Base-by-base conservation (phyloP, 2,113 vertebrate genomes). In the Carollia perspicillata region DNA sequence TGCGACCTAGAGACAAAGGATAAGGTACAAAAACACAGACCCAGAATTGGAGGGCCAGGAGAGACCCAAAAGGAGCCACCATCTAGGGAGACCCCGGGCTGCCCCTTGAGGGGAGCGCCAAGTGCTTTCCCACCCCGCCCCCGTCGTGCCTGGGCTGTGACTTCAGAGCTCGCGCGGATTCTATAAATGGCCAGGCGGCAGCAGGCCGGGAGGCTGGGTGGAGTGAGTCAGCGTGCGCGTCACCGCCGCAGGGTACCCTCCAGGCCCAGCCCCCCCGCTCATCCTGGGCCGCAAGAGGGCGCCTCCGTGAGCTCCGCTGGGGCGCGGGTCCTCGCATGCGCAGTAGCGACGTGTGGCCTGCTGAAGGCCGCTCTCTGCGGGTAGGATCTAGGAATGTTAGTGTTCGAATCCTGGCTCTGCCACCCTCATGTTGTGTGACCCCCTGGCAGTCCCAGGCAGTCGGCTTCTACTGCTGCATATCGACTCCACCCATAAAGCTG, bases 161-260 rank as follows among this genome's bases (percentile, higher is more conserved):
- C 96, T 92, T 93, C 94, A 97, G 96, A 86, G 95, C 53, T 87
- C 10, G 49, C 55, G 91, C 85, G n/a, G 94, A 95, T 87, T 47
- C 97, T 97, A 97, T 97, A 97, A 97, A 97, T 97, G 97, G 97
- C 96, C 97, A 97, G 66, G 89, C 75, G 22, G 92, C 94, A 4
- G 87, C 74, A 1, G 74, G 13, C 40, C 26, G 26, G 20, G 79
- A 53, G 86, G 65, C 53, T 18, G 35, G 60, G 55, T 58, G 22
- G 2, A 17, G 35, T 89, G 89, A 87, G 20, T 97, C 90, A 97
- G 63, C 84, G 68, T 58, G 55, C 58, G 80, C 88, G 94, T 85
- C 65, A 90, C n/a, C 26, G n/a, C 55, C 1, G 9, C 53, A 42
- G 6, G 13, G 35, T 0, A 12, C n/a, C n/a, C 5, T 60, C 95